phyloP scores from a whole-genome alignment of 2,888 invertebrate genomes.

The Corbicula japonica region DNA sequence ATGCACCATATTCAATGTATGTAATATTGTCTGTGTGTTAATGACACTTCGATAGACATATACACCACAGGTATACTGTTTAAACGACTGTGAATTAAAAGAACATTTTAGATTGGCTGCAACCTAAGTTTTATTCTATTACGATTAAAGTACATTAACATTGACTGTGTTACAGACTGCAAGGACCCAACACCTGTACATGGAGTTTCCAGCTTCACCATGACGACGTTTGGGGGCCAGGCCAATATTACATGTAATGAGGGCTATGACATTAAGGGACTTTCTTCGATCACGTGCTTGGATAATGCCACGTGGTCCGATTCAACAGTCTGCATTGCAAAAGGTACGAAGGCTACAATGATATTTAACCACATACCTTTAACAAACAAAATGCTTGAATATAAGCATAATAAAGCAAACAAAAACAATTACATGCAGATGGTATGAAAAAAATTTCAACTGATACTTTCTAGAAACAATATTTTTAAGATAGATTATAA shows the following conservation, averaged over 20 bases:
- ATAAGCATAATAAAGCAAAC: no score
- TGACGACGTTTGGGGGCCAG: neutral
- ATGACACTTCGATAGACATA: neutral
- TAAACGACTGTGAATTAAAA: neutral
- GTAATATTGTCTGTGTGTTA: neutral
- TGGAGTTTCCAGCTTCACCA: neutral
- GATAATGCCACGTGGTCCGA: no score
- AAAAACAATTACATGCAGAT: no score
- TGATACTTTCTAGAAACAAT: no score
- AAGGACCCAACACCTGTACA: constrained; percentile 20
- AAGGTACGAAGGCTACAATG: no score
- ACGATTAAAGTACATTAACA: neutral
- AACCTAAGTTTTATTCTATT: neutral
- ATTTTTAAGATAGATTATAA: no score
- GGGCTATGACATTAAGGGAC: constrained; percentile 8
- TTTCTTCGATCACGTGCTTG: constrained; percentile 10
- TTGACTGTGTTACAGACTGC: constrained; percentile 17
- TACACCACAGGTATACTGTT: neutral
- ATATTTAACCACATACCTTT: no score
- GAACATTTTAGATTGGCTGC: neutral
- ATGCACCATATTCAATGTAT: neutral
- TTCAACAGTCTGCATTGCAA: no score
- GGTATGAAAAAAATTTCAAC: no score
- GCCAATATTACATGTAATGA: constrained; percentile 14
- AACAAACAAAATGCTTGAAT: no score